phyloP scores from a whole-genome alignment of 2,113 vertebrate species.

The Mormoops blainvillei region DNA sequence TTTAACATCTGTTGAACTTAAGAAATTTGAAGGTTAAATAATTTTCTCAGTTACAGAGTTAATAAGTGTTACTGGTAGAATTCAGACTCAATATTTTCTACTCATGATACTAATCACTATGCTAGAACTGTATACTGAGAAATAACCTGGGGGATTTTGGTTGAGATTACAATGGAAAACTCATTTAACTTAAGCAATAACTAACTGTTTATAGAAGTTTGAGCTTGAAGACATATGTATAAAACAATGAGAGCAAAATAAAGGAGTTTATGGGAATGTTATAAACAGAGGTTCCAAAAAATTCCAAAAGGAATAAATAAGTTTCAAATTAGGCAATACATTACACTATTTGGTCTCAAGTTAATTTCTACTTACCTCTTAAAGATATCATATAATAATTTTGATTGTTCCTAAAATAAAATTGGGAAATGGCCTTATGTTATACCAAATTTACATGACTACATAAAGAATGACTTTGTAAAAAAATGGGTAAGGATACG shows the following conservation, averaged over 20 bases:
- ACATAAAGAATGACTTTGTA: background rate
- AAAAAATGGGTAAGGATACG: background rate
- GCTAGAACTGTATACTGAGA: background rate
- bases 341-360: background rate
- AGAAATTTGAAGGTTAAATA: background rate
- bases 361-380: background rate
- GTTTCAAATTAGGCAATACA: background rate
- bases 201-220: background rate
- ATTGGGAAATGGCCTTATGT: background rate
- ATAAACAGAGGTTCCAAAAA: background rate
- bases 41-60: background rate
- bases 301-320: background rate
- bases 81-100: background rate
- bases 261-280: background rate
- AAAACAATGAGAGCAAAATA: background rate
- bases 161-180: background rate
- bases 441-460: background rate
- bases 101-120: background rate
- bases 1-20: background rate
- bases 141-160: too few species aligned
- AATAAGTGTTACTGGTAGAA: background rate
- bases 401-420: background rate
- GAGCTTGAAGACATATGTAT: background rate
- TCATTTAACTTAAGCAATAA: background rate
- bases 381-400: background rate